These are phyloP conservation scores for Dioctria rufipes DNA, from an alignment of 2,888 invertebrate genomes.

Conservation along the genomic window DNA sequence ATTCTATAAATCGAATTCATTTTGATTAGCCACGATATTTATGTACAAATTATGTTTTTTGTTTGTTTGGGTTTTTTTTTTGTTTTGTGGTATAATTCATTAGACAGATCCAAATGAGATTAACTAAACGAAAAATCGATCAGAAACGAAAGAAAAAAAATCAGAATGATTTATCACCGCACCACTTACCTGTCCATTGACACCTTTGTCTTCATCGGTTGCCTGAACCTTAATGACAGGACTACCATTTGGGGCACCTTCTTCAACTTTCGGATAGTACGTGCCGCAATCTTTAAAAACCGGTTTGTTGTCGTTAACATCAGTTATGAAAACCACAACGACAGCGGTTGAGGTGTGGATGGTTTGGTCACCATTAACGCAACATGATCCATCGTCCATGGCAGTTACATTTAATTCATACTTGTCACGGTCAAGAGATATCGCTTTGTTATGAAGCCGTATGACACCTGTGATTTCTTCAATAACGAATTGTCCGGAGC, in stretches of 20 bases:
- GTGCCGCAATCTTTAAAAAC: slow-evolving; percentile 94
- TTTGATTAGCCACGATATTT: no score
- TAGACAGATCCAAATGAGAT: no score
- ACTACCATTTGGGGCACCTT: slow-evolving; percentile 94
- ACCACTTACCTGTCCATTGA: slow-evolving; percentile 83
- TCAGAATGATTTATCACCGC: neutral
- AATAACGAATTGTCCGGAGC: slow-evolving; percentile 93
- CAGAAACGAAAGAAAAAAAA: no score
- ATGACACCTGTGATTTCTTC: slow-evolving; percentile 97
- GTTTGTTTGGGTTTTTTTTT: no score
- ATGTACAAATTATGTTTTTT: no score
- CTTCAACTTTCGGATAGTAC: slow-evolving; percentile 94
- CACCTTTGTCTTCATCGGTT: slow-evolving; percentile 96
- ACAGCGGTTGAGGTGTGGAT: slow-evolving; percentile 95
- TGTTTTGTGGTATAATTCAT: no score
- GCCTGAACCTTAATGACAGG: slow-evolving; percentile 95
- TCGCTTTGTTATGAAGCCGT: slow-evolving; percentile 88
- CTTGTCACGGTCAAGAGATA: slow-evolving; percentile 91
- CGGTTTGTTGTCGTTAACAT: slow-evolving; percentile 97
- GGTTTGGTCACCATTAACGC: slow-evolving; percentile 88
- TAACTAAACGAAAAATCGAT: no score
- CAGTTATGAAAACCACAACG: slow-evolving; percentile 96
- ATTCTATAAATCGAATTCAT: no score
- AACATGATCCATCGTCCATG: slow-evolving; percentile 97
- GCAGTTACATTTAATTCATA: slow-evolving; percentile 98